These are phyloP conservation scores for Anguilla japonica DNA, from an alignment of 2,113 vertebrate species.

Conservation along the genomic window DNA sequence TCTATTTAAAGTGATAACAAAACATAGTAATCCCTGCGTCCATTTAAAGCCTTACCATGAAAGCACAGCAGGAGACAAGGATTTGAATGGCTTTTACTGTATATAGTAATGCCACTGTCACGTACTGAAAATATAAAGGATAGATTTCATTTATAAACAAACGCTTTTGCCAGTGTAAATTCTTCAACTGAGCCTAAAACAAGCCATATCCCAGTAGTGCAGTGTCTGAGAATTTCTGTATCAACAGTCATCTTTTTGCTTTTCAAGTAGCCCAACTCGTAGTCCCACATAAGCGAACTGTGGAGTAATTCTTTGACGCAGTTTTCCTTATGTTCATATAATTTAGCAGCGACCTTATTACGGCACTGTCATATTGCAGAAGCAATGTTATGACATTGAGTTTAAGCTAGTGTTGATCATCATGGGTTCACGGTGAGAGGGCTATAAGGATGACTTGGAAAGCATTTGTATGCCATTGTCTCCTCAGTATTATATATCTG, in stretches of 20 bases:
- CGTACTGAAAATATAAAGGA: constrained; percentile 1
- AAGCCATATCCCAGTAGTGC: neutral
- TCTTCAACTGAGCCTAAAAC: neutral
- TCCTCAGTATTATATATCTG: neutral
- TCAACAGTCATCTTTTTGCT: neutral
- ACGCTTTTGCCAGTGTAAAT: constrained; percentile 21
- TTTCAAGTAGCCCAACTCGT: neutral
- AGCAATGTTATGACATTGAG: neutral
- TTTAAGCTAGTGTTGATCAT: neutral
- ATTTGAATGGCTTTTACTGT: neutral
- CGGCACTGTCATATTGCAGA: neutral
- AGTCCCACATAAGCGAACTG: neutral
- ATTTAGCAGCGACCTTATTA: neutral
- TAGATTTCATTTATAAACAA: constrained; percentile 11
- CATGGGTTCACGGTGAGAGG: neutral
- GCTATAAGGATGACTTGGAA: neutral
- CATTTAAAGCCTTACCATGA: neutral
- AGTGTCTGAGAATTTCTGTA: constrained; percentile 20
- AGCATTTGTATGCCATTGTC: neutral
- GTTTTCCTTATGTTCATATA: neutral
- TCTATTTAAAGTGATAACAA: neutral
- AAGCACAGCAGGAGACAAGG: neutral
- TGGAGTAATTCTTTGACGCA: neutral
- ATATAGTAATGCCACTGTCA: neutral
- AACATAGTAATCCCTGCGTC: neutral